These are phyloP conservation scores for Lamellibrachia satsuma DNA, from an alignment of 2,888 invertebrate species.

Conservation along the genomic window DNA sequence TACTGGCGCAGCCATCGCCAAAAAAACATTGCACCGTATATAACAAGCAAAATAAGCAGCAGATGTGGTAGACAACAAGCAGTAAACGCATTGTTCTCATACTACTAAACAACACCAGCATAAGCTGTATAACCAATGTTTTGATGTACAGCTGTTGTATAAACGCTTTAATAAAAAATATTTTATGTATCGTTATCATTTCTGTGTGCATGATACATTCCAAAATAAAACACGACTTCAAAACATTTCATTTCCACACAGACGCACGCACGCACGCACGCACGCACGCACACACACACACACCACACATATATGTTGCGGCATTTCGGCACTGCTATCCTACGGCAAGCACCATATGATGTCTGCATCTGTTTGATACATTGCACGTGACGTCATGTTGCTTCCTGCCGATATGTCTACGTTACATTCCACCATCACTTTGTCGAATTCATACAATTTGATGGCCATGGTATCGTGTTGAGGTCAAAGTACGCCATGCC, in stretches of 20 bases:
- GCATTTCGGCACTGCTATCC: no score
- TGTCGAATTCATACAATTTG: not conserved
- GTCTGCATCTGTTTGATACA: no score
- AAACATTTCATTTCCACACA: not conserved
- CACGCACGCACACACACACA: not conserved
- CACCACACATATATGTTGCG: no score
- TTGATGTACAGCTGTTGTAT: not conserved
- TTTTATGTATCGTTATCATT: not conserved
- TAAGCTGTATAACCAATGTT: not conserved
- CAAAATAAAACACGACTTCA: not conserved
- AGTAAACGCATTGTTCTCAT: not conserved
- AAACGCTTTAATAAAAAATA: not conserved
- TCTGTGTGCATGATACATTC: not conserved
- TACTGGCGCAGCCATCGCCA: no score
- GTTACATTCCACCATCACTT: not conserved
- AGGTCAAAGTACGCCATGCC: slow-evolving; percentile 41
- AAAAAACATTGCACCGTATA: no score
- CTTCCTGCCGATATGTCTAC: not conserved
- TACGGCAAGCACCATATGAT: no score
- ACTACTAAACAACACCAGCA: not conserved
- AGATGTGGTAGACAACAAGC: no score
- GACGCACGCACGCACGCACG: not conserved
- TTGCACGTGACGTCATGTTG: no score
- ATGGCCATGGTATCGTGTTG: slow-evolving; percentile 31
- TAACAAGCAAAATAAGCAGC: no score